Evolutionary conservation across 1,140 invertebrate species (phyloP), one percentile per base, ranked within the genome.

Genomic region (Plutomurus gul): DNA sequence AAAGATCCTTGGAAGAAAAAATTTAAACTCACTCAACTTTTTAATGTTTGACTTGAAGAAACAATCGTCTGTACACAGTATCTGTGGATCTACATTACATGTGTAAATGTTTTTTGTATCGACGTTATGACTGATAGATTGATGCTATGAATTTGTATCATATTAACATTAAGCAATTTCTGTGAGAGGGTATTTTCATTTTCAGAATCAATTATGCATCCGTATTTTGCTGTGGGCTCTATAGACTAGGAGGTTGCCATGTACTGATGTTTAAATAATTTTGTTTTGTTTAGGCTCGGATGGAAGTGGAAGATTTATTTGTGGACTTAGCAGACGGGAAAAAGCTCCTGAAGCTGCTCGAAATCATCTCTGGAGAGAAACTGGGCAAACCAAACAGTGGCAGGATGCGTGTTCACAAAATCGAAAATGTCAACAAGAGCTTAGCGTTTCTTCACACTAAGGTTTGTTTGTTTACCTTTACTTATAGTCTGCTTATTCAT

Each of bases 371-470:
- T 75, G 97, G 97, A 13, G 97, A 99, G 88, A 95, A 97, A 85
- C 89, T 99, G 82, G 96, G 95, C 40, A 94, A 97, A 84, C 97
- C 97, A 76, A 99, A 99, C 89, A 95, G 93, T 86, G 98, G 97
- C 22, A 91, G 93, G 79, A 97, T 99, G 94, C 89, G 97, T 84
- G 97, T 99, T 27, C 98, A 99, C 88, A 99, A 99, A 90, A 96
- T 99, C 46, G 98, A 99, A 89, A 99, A 99, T 88, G 95, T 99
- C 83, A 99, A 99, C 89, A 98, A 97, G 88, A 96, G 95, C 85
- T 89, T 99, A 83, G 95, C 95, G 82, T 99, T 99, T 88, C 90
- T 99, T 60, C 96, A 98, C 86, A 98, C 96, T 65, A 97, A 98
- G 93, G 96, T 97, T 87, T 88, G 86, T 77, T 39, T 56, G 30